Evolutionary conservation across 2,797 vertebrate genomes (phyloP).

Genomic region (Natrix natrix): DNA sequence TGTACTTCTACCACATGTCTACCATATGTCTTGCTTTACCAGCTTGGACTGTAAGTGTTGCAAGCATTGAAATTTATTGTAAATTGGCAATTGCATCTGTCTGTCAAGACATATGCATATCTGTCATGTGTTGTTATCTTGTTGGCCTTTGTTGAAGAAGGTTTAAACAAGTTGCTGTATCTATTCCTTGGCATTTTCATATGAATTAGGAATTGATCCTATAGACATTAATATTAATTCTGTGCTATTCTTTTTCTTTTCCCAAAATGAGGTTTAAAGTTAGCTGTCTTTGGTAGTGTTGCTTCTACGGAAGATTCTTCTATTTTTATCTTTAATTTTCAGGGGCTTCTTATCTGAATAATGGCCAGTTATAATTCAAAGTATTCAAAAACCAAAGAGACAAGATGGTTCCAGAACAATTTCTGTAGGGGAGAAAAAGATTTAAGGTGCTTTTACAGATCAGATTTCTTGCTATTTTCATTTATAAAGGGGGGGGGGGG

Average conservation of each 20-base stretch:
- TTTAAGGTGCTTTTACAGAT: background rate
- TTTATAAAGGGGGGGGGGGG: background rate
- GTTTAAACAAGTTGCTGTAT: background rate
- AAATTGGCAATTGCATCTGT: constrained; percentile 4
- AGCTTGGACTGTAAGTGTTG: background rate
- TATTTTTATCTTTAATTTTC: background rate
- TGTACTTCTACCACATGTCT: background rate
- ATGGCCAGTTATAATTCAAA: background rate
- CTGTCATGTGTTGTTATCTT: constrained; percentile 7
- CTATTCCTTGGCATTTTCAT: background rate
- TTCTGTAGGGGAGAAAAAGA: background rate
- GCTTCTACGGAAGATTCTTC: background rate
- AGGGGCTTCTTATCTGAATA: background rate
- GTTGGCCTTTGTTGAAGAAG: background rate
- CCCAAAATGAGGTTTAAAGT: background rate
- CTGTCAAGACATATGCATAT: background rate
- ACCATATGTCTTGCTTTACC: background rate
- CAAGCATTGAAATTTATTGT: background rate
- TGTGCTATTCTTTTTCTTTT: background rate
- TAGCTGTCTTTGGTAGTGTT: background rate
- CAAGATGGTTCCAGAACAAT: background rate
- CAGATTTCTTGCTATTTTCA: background rate
- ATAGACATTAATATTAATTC: background rate
- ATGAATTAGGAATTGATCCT: background rate
- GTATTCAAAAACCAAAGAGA: background rate